phyloP scores from a whole-genome alignment of 2,888 invertebrate genomes.

The Panopea generosa region DNA sequence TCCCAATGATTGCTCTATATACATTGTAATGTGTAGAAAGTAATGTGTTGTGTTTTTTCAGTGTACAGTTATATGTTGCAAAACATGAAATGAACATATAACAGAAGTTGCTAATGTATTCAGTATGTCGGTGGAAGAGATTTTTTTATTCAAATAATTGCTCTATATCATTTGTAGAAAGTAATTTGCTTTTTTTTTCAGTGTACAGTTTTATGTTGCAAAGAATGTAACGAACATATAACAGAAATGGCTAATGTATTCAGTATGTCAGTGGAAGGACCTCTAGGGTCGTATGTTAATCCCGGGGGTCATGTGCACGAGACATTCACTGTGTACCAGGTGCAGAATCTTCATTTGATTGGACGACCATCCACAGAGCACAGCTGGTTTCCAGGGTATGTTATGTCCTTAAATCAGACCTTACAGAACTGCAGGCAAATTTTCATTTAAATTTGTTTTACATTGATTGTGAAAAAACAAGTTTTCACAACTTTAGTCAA shows the following conservation, averaged over 20 bases:
- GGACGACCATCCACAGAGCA: slow-evolving; percentile 89
- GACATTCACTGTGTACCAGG: slow-evolving; percentile 89
- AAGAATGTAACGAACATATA: slow-evolving; percentile 77
- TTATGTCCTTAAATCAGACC: slow-evolving; percentile 90
- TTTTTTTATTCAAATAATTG: too few species aligned
- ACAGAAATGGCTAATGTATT: slow-evolving; percentile 89
- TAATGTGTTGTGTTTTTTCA: slow-evolving; percentile 63
- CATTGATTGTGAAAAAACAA: too few species aligned
- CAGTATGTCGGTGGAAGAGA: too few species aligned
- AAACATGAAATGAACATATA: slow-evolving; percentile 77
- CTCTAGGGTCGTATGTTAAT: slow-evolving; percentile 92
- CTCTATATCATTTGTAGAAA: too few species aligned
- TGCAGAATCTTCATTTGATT: slow-evolving; percentile 84
- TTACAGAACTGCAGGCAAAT: too few species aligned
- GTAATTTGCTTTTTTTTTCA: slow-evolving; percentile 62
- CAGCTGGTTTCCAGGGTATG: slow-evolving; percentile 94
- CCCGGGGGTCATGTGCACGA: slow-evolving; percentile 93
- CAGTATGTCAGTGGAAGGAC: slow-evolving; percentile 93
- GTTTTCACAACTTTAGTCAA: too few species aligned
- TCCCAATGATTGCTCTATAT: too few species aligned
- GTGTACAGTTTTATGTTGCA: slow-evolving; percentile 86
- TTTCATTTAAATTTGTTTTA: too few species aligned
- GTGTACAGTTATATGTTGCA: slow-evolving; percentile 86
- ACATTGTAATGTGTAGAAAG: too few species aligned
- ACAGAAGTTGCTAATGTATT: slow-evolving; percentile 87